Conservation (phyloP, 2,797 vertebrate genomes). For the Hydrolagus colliei region DNA sequence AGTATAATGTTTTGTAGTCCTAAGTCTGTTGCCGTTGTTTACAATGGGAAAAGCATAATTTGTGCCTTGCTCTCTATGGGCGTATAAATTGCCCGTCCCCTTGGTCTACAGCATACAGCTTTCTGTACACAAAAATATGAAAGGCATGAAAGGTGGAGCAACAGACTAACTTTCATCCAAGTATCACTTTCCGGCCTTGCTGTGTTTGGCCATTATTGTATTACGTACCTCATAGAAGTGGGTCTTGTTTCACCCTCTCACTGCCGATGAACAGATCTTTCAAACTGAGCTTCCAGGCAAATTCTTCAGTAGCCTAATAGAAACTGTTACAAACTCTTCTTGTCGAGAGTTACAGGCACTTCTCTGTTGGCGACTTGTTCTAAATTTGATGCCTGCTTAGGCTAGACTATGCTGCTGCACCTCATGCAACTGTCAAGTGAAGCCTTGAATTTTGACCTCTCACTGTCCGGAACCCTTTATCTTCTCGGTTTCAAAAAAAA, state of each 20-base stretch:
- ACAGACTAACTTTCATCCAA: slow-evolving; percentile 67
- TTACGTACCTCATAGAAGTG: slow-evolving; percentile 66
- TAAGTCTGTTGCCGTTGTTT: background rate
- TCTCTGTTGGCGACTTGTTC: slow-evolving; percentile 50
- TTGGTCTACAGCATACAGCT: background rate
- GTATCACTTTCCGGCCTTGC: slow-evolving; percentile 66
- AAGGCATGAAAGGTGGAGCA: slow-evolving; percentile 77
- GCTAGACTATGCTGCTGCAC: slow-evolving; percentile 42
- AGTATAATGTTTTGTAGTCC: background rate
- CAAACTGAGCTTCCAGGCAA: slow-evolving; percentile 69
- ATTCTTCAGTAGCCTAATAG: slow-evolving; percentile 65
- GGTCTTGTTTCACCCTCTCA: slow-evolving; percentile 67
- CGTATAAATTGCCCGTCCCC: background rate
- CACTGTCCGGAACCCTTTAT: slow-evolving; percentile 40
- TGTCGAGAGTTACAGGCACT: slow-evolving; percentile 42
- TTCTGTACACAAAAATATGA: slow-evolving; percentile 63
- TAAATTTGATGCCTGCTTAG: slow-evolving; percentile 46
- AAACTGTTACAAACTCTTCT: slow-evolving; percentile 55
- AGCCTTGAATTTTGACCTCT: slow-evolving; percentile 48
- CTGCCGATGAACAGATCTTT: slow-evolving; percentile 65
- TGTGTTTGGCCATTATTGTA: slow-evolving; percentile 64
- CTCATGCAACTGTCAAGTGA: slow-evolving; percentile 32
- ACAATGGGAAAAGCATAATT: background rate
- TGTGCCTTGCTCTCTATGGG: background rate
- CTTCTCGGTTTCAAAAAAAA: background rate